A percentile compares a stretch with the other conserved stretches of the same genome.
Conservation (phyloP, 2,888 invertebrate genomes). For the Seira sanloemensis region DNA sequence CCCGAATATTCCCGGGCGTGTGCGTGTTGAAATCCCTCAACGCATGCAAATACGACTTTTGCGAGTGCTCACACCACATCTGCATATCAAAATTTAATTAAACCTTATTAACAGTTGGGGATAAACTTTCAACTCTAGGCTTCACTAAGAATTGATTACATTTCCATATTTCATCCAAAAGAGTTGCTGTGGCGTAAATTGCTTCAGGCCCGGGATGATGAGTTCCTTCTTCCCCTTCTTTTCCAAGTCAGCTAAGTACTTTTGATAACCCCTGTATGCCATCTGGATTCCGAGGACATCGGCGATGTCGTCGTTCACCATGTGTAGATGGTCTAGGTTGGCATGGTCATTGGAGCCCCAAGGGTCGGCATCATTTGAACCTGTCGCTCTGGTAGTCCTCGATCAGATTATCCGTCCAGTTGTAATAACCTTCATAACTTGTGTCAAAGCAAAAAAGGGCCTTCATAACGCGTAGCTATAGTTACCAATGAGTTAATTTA, state of each 20-base stretch:
- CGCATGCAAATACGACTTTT: slow-evolving; percentile 52
- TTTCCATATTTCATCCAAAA: slow-evolving; percentile 60
- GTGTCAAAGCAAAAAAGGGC: too few species aligned
- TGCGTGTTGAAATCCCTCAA: slow-evolving; percentile 44
- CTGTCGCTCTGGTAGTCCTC: slow-evolving; percentile 23
- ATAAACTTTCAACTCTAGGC: neutral
- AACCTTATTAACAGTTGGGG: neutral
- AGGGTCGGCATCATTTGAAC: slow-evolving; percentile 34
- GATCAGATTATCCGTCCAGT: slow-evolving; percentile 43
- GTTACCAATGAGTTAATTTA: too few species aligned
- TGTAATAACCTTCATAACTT: slow-evolving; percentile 57
- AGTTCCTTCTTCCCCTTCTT: slow-evolving; percentile 41
- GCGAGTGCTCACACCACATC: slow-evolving; percentile 58
- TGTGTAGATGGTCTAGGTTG: slow-evolving; percentile 38
- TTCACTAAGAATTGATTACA: slow-evolving; percentile 8
- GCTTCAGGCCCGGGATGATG: slow-evolving; percentile 45
- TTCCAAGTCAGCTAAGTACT: slow-evolving; percentile 38
- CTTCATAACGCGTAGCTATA: too few species aligned
- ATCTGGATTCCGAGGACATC: slow-evolving; percentile 48
- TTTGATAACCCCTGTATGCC: slow-evolving; percentile 48
- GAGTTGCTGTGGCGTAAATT: slow-evolving; percentile 38
- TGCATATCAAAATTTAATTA: slow-evolving; percentile 18
- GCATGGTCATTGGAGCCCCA: slow-evolving; percentile 38
- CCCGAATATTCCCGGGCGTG: slow-evolving; percentile 49
- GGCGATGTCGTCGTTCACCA: slow-evolving; percentile 50